These are phyloP conservation scores for Buphagus erythrorhynchus DNA, from an alignment of 2,797 vertebrate genomes.

Conservation along the genomic window DNA sequence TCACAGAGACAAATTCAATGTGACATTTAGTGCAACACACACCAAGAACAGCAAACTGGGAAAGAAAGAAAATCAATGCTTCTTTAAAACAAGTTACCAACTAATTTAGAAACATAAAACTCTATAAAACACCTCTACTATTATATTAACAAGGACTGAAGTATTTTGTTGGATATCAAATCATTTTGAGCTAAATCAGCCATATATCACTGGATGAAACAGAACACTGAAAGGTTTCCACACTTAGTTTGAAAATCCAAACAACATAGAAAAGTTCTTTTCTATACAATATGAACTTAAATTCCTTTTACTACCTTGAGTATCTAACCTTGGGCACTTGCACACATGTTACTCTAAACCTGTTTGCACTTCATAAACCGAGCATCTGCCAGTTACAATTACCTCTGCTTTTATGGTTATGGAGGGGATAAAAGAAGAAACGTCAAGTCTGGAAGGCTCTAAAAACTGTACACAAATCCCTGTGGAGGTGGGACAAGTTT, in stretches of 20 bases:
- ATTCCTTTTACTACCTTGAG: background rate
- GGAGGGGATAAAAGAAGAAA: background rate
- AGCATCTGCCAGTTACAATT: slow-evolving; percentile 31
- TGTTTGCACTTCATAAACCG: background rate
- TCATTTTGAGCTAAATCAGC: background rate
- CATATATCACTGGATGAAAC: background rate
- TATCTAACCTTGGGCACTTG: background rate
- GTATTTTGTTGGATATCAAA: background rate
- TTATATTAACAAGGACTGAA: background rate
- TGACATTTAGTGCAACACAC: slow-evolving; percentile 36
- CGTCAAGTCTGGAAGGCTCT: background rate
- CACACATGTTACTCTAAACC: background rate
- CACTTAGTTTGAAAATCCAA: background rate
- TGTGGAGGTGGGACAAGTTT: background rate
- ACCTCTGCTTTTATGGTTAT: slow-evolving; percentile 1
- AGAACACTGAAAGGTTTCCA: background rate
- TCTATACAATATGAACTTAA: background rate
- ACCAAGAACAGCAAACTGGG: background rate
- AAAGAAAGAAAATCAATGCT: slow-evolving; percentile 38
- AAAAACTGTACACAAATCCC: background rate
- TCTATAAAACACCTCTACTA: background rate
- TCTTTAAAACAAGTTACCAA: slow-evolving; percentile 55
- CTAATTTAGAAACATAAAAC: slow-evolving; percentile 53
- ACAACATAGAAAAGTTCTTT: background rate
- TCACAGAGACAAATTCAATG: slow-evolving; percentile 50